Percentiles rank a stretch among this genome's conserved stretches.
Conservation (phyloP, 2,888 invertebrate species). For the Epinotia bilunana region DNA sequence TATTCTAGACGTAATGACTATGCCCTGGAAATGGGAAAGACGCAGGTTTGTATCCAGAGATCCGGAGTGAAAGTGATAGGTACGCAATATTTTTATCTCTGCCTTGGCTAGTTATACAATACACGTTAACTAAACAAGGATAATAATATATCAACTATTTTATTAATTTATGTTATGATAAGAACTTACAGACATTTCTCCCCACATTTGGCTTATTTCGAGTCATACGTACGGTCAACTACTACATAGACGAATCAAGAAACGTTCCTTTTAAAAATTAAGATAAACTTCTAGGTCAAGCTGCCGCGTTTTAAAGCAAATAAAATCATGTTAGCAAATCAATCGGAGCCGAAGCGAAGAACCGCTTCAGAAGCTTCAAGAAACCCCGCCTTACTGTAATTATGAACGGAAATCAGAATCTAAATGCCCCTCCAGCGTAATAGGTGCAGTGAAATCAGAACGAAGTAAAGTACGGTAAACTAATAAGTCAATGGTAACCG, state of each 20-base stretch:
- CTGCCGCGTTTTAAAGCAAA: conserved; percentile 12
- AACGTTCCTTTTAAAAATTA: not conserved
- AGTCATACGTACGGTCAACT: not conserved
- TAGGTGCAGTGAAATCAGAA: conserved; percentile 49
- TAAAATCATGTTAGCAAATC: conserved; percentile 25
- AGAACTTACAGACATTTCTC: too few relatives aligned
- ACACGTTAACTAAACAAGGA: too few relatives aligned
- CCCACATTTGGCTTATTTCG: too few relatives aligned
- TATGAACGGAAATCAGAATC: conserved; percentile 72
- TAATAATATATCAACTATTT: too few relatives aligned
- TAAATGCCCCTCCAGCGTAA: conserved; percentile 67
- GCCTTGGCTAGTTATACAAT: too few relatives aligned
- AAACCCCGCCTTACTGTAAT: conserved; percentile 70
- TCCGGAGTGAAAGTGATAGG: too few relatives aligned
- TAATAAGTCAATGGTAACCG: conserved; percentile 65
- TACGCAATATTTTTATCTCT: too few relatives aligned
- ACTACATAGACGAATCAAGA: not conserved
- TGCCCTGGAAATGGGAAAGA: too few relatives aligned
- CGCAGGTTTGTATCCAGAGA: too few relatives aligned
- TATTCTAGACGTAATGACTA: too few relatives aligned
- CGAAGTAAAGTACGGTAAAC: conserved; percentile 60
- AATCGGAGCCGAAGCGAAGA: conserved; percentile 24
- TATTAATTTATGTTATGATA: too few relatives aligned
- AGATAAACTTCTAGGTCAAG: not conserved
- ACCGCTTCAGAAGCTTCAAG: conserved; percentile 56